Evolutionary conservation across 2,797 vertebrate genomes (phyloP).

Genomic region (Syngnathus acus): DNA sequence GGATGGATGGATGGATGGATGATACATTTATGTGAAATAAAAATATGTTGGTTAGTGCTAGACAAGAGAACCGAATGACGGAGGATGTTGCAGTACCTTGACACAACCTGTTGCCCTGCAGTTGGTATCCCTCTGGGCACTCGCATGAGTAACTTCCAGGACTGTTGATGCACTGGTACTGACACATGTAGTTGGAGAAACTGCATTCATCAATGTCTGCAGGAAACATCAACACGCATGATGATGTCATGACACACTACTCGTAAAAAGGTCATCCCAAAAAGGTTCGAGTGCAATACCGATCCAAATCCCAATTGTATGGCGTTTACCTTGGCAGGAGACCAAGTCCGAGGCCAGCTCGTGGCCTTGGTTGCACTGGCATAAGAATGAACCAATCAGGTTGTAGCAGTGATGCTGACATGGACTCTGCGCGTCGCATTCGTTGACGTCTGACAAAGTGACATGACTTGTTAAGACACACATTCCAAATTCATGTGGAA

Average conservation of each 20-base stretch:
- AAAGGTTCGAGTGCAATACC: no score
- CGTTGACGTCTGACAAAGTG: constrained; percentile 83
- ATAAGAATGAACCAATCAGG: constrained; percentile 90
- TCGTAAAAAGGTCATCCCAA: no score
- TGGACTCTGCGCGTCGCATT: constrained; percentile 83
- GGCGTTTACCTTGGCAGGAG: constrained; percentile 82
- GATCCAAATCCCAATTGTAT: no score
- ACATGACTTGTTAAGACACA: background rate
- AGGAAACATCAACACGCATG: constrained; percentile 12
- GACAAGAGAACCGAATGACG: background rate
- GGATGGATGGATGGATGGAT: background rate
- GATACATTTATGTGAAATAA: background rate
- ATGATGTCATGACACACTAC: background rate
- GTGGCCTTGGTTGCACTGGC: constrained; percentile 90
- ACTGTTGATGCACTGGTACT: constrained; percentile 87
- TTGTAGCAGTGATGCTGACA: constrained; percentile 95
- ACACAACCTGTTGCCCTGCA: constrained; percentile 86
- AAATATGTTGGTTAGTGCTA: background rate
- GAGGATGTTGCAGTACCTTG: constrained; percentile 73
- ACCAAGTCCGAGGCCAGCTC: constrained; percentile 83
- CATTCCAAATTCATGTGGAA: background rate
- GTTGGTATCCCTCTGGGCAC: constrained; percentile 93
- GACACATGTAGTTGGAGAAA: constrained; percentile 88
- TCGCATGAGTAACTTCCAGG: constrained; percentile 88
- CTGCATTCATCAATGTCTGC: constrained; percentile 92